Base-by-base conservation (phyloP, 2,113 vertebrate genomes). In the Turnix velox region DNA sequence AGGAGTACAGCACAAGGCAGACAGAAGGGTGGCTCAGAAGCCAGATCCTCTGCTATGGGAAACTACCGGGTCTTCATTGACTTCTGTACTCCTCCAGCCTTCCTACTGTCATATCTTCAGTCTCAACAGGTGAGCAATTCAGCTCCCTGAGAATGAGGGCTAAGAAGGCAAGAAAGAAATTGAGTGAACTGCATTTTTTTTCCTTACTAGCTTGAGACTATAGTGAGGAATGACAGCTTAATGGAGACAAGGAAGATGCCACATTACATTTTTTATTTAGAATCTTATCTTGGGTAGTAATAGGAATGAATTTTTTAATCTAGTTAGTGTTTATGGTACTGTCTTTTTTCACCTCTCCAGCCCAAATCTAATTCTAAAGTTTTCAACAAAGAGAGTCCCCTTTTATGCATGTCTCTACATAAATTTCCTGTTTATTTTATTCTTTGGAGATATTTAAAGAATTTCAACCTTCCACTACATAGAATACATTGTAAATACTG, bases 151-250 rank as follows among this genome's bases (percentile, higher is more conserved):
- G 52, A 81, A 42, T 2, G 9, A 10, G 24, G 35, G 5, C 24
- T 27, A 17, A 92, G 61, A 75, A 54, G 18, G 13, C 5, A 61
- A 49, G 18, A 69, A 61, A 49, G 18, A 69, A 59, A 69, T 33
- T 3, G n/a, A 68, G 10, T 24, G 7, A 90, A 43, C 9, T 25
- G 18, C 8, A 35, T 31, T 52, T 84, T 76, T 59, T 12, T 24
- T 7, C 16, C 0, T 4, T 24, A 2, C 0, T 5, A 62, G 1
- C 10, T 18, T 90, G 14, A 72, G 14, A 45, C 25, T 59, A 9
- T 9, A 58, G 51, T 28, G 25, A 69, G n/a, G 31, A 62, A 16
- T 49, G 11, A 18, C 6, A 58, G 7, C 6, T 57, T 83, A 31
- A n/a, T 35, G 12, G 18, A 43, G 14, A 46, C 37, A 10, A 78